These are phyloP conservation scores for Axinella damicornis DNA, from an alignment of 37 sponge, comb jelly and placozoan species.

Conservation along the genomic window DNA sequence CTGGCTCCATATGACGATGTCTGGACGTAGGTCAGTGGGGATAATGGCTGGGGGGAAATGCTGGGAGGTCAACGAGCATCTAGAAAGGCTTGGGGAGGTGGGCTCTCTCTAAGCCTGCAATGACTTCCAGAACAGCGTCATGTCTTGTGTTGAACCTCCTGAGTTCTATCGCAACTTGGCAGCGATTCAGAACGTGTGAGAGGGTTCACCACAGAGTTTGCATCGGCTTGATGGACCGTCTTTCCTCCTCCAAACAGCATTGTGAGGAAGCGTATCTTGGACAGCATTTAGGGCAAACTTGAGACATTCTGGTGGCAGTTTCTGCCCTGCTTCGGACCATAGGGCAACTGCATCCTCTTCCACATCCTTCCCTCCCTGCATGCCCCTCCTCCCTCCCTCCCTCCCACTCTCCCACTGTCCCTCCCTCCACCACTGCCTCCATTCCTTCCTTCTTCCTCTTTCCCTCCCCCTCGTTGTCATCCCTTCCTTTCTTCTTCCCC, in stretches of 20 bases:
- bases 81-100: no score
- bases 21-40: no score
- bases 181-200: no score
- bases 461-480: neutral
- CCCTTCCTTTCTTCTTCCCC: neutral
- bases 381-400: no score
- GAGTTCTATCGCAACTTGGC: no score
- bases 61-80: no score
- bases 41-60: no score
- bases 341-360: neutral
- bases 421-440: neutral
- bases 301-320: neutral
- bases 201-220: slow-evolving; percentile 27
- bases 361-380: no score
- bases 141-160: no score
- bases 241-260: slow-evolving; percentile 45
- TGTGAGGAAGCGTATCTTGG: slow-evolving; percentile 46
- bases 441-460: neutral
- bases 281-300: slow-evolving; percentile 40
- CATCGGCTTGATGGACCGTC: neutral
- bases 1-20: no score
- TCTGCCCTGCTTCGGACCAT: neutral
- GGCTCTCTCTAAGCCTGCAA: no score
- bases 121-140: no score
- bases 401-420: neutral